A percentile compares a stretch with the other conserved stretches of the same genome.
Conservation (phyloP, 2,113 vertebrate genomes). For the Zosterops borbonicus region DNA sequence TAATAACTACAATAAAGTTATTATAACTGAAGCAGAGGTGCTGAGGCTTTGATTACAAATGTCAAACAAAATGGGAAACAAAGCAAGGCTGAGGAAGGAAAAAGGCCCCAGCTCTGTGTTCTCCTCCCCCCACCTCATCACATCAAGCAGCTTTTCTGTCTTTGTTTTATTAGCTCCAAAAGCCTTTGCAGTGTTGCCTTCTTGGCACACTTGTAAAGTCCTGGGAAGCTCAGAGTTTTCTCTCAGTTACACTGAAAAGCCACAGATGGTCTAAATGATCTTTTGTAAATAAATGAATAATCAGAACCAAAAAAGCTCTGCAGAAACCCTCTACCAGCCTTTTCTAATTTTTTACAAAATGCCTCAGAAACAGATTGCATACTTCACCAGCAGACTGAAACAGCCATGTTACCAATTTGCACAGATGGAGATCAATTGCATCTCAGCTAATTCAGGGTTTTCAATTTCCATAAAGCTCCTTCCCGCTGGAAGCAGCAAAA, state of each 20-base stretch:
- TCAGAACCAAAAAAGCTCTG: slow-evolving; percentile 6
- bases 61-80: slow-evolving; percentile 66
- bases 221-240: slow-evolving; percentile 65
- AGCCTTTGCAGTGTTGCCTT: slow-evolving; percentile 26
- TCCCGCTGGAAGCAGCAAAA: rapidly evolving
- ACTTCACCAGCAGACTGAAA: neutral
- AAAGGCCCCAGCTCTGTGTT: neutral
- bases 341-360: neutral
- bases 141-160: slow-evolving; percentile 11
- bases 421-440: neutral
- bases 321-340: neutral
- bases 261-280: slow-evolving; percentile 60
- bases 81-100: slow-evolving; percentile 38
- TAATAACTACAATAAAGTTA: slow-evolving; percentile 59
- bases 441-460: neutral
- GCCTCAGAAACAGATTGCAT: neutral
- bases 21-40: slow-evolving; percentile 70
- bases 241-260: slow-evolving; percentile 49
- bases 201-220: slow-evolving; percentile 55
- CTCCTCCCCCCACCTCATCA: neutral
- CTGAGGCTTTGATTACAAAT: slow-evolving; percentile 59
- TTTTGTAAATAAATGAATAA: slow-evolving; percentile 57
- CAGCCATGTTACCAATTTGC: neutral
- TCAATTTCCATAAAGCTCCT: neutral
- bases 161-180: slow-evolving; percentile 68